These are phyloP conservation scores for Gambusia holbrooki DNA, from an alignment of 2,113 vertebrate species.

Conservation along the genomic window DNA sequence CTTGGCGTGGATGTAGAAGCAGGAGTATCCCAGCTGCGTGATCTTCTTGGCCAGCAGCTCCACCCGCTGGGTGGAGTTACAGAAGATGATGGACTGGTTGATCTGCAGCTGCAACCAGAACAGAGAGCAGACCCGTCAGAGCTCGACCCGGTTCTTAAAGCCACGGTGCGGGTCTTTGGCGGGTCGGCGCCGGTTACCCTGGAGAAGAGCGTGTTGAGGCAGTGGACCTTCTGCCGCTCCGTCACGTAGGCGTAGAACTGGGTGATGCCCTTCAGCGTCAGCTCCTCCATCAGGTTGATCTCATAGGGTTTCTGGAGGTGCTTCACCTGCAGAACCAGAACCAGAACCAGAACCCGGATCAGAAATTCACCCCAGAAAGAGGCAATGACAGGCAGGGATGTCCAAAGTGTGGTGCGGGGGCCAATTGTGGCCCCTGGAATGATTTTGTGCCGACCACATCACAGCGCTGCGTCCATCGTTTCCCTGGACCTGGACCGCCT, in stretches of 20 bases:
- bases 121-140: not conserved
- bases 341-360: not conserved
- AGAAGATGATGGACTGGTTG: conserved; percentile 86
- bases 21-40: conserved; percentile 84
- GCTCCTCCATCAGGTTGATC: conserved; percentile 86
- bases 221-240: conserved; percentile 84
- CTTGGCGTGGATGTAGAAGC: conserved; percentile 85
- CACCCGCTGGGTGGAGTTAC: conserved; percentile 84
- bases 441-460: too few species aligned
- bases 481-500: too few species aligned
- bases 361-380: too few species aligned
- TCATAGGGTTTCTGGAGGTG: conserved; percentile 84
- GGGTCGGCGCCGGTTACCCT: conserved; percentile 57
- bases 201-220: conserved; percentile 85
- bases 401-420: too few species aligned
- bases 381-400: too few species aligned
- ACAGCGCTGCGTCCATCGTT: too few species aligned
- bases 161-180: too few species aligned
- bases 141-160: not conserved
- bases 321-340: conserved; percentile 61
- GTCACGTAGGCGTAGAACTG: conserved; percentile 85
- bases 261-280: conserved; percentile 85
- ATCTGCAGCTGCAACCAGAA: conserved; percentile 79
- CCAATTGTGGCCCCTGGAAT: too few species aligned
- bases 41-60: conserved; percentile 85